Percentiles rank a stretch among this genome's conserved stretches.
phyloP scores from a whole-genome alignment of 2,113 vertebrate genomes.

The Leptosomus discolor region DNA sequence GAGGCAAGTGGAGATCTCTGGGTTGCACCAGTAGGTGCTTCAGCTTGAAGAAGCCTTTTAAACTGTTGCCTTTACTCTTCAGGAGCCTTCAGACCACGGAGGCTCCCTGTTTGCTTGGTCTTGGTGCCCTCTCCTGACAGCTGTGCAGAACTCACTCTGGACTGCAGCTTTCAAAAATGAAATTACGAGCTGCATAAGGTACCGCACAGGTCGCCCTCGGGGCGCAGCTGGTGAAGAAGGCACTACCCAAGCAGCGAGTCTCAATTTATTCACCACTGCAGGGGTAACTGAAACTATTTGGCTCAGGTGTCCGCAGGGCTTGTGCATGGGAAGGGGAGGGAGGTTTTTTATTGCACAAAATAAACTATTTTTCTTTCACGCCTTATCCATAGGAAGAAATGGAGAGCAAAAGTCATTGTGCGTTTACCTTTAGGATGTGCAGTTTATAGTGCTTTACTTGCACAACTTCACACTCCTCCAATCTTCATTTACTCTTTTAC shows the following conservation, averaged over 20 bases:
- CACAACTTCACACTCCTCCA: neutral
- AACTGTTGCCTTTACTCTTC: neutral
- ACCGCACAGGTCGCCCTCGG: accelerated
- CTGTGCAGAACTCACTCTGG: neutral
- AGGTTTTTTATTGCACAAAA: neutral
- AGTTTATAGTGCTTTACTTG: neutral
- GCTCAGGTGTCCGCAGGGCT: neutral
- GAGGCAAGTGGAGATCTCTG: neutral
- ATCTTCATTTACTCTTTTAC: neutral
- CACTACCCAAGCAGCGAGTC: accelerated
- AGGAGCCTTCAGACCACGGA: neutral
- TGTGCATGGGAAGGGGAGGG: neutral
- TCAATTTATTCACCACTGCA: accelerated
- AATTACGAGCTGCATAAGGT: accelerated
- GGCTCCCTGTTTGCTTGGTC: neutral
- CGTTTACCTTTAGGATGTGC: neutral
- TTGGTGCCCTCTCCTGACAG: constrained; percentile 41
- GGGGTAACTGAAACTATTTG: neutral
- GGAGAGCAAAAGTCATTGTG: neutral
- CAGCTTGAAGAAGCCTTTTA: neutral
- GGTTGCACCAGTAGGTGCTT: neutral
- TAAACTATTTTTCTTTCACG: neutral
- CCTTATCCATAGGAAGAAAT: neutral
- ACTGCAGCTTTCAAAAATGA: neutral
- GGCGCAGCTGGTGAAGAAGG: neutral